Base-by-base conservation (phyloP, 2,888 invertebrate genomes). In the Thyatira batis region DNA sequence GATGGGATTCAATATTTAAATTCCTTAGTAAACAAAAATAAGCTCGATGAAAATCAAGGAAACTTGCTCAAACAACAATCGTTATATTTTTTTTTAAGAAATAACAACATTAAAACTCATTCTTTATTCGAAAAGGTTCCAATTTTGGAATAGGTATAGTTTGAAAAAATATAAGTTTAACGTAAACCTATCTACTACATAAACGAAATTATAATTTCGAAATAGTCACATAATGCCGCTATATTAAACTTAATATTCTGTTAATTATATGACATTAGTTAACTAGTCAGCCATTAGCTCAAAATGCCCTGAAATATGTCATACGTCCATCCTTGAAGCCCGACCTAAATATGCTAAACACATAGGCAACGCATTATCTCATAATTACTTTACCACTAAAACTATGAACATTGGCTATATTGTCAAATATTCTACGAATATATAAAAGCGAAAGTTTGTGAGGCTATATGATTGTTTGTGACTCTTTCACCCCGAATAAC, bases 261-360 rank as follows among this genome's bases (percentile, higher is more conserved):
- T 39, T 39, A 68, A 76, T 74, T 67, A 76, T 73, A 64, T 67
- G 71, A 71, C 72, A 71, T 75, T 65, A 76, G 69, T 69, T 72
- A 73, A 80, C 70, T 68, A 76, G 71, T 65, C 65, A 67, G 61
- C 69, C 65, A 74, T 82, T 78, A 74, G 73, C 66, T 69, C 74
- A 65, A 68, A 71, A 74, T 77, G 76, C 78, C 76, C 74, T 73
- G 69, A 67, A 73, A 67, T 74, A 73, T 80, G 81, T 72, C 72
- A 71, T 60, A 50, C 58, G 57, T 57, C 61, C 68, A 73, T 64
- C 82, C 85, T 81, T 84, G 80, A 69, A 73, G 73, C 72, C 72
- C 73, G 79, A 78, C 85, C 85, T 73, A 76, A 84, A 85, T 83
- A 76, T 76, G 73, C 60, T 63, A 69, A 76, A 74, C 67, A 71